These are phyloP conservation scores for Python bivittatus DNA, from an alignment of 2,113 vertebrate species.

Conservation along the genomic window DNA sequence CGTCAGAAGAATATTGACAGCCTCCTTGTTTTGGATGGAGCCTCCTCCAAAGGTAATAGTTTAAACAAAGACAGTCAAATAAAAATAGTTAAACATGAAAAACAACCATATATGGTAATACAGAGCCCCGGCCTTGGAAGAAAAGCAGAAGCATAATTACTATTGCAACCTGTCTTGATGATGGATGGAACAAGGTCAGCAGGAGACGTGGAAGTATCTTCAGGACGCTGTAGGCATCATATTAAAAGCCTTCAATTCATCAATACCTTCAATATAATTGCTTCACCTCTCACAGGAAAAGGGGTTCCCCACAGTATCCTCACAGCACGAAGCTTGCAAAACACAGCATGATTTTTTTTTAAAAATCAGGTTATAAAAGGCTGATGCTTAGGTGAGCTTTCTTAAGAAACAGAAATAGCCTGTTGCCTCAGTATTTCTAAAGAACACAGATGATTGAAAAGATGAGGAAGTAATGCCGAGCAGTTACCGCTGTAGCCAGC, in stretches of 20 bases:
- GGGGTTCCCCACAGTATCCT: constrained; percentile 39
- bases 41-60: neutral
- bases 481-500: no score
- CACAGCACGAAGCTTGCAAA: neutral
- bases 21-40: neutral
- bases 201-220: constrained; percentile 40
- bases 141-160: neutral
- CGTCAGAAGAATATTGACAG: neutral
- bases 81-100: neutral
- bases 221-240: neutral
- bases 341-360: neutral
- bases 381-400: neutral
- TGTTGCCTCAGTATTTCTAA: neutral
- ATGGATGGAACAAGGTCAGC: constrained; percentile 8
- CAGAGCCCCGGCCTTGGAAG: accelerated
- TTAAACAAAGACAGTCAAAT: neutral
- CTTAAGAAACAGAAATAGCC: neutral
- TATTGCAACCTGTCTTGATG: neutral
- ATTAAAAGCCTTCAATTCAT: constrained; percentile 30
- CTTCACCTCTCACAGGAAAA: constrained; percentile 47
- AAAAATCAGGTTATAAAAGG: constrained; percentile 41
- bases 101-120: neutral
- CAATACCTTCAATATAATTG: constrained; percentile 38
- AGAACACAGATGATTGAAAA: neutral
- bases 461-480: neutral